Percentiles rank a stretch among this genome's conserved stretches.
phyloP scores from a whole-genome alignment of 2,113 vertebrate genomes.

The Dolichallabes microphthalmus region DNA sequence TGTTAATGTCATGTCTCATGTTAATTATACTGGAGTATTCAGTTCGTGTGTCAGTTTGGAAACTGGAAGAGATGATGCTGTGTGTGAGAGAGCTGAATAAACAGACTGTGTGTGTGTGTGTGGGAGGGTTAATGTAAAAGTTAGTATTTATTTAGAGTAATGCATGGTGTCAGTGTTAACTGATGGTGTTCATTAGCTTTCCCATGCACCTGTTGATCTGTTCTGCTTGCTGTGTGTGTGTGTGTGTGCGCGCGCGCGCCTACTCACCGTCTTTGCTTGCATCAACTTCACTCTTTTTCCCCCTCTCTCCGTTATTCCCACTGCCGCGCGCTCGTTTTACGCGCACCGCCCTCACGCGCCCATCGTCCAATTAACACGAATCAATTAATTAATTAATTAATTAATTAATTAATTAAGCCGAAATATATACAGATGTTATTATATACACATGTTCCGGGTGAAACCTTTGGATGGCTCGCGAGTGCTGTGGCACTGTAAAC shows the following conservation, averaged over 20 bases:
- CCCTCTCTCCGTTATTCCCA: not conserved
- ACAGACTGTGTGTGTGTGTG: too few relatives aligned
- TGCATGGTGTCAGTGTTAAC: not conserved
- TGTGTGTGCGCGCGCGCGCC: not conserved
- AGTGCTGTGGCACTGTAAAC: slow-evolving; percentile 4
- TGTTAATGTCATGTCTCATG: not conserved
- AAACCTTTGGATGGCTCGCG: not conserved
- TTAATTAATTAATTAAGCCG: not conserved
- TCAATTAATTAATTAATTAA: not conserved
- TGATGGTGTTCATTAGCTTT: not conserved
- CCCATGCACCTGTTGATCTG: slow-evolving; percentile 25
- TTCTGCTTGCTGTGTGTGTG: not conserved
- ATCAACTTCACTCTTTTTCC: slow-evolving; percentile 14
- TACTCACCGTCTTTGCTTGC: slow-evolving; percentile 9
- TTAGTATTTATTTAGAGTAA: not conserved
- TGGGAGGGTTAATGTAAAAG: too few relatives aligned
- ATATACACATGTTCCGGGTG: too few relatives aligned
- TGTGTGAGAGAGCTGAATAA: too few relatives aligned
- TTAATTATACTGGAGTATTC: too few relatives aligned
- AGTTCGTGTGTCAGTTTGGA: too few relatives aligned
- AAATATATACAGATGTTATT: too few relatives aligned
- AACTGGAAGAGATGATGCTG: too few relatives aligned
- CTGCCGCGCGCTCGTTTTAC: not conserved
- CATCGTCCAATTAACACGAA: not conserved
- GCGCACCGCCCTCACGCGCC: not conserved